phyloP scores from a whole-genome alignment of 1,140 invertebrate species.

The Lysiphlebus fabarum region DNA sequence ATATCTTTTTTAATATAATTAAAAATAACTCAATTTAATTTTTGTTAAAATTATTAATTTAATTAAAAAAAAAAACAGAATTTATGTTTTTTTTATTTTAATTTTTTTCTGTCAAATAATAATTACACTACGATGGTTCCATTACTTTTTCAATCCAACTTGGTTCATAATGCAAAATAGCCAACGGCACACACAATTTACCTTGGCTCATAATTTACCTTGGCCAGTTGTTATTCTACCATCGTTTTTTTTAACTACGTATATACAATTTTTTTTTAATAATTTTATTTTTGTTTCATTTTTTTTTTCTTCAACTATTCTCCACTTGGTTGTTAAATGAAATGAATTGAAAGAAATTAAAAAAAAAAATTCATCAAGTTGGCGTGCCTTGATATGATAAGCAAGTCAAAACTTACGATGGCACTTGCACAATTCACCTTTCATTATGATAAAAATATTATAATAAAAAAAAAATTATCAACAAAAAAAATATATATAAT shows the following conservation, averaged over 20 bases:
- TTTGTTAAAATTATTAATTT: too few species aligned
- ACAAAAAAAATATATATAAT: too few species aligned
- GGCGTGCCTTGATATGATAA: too few species aligned
- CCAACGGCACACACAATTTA: not conserved
- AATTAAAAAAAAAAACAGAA: too few species aligned
- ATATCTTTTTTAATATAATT: too few species aligned
- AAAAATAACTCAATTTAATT: too few species aligned
- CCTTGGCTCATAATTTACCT: constrained; percentile 13
- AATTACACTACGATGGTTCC: not conserved
- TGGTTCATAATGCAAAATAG: constrained; percentile 13
- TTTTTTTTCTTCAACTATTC: not conserved
- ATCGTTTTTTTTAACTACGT: not conserved
- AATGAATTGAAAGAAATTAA: too few species aligned
- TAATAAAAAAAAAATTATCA: too few species aligned
- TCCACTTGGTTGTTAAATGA: not conserved
- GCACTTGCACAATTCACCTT: not conserved
- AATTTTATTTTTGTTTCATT: not conserved
- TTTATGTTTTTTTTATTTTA: too few species aligned
- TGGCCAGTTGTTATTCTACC: constrained; percentile 2
- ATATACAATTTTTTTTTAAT: not conserved
- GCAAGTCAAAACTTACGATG: too few species aligned
- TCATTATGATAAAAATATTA: not conserved
- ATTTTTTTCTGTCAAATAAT: too few species aligned
- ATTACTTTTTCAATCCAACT: constrained; percentile 9
- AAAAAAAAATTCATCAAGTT: too few species aligned